Base-by-base conservation (phyloP, 2,888 invertebrate genomes). In the Fabriciana adippe region DNA sequence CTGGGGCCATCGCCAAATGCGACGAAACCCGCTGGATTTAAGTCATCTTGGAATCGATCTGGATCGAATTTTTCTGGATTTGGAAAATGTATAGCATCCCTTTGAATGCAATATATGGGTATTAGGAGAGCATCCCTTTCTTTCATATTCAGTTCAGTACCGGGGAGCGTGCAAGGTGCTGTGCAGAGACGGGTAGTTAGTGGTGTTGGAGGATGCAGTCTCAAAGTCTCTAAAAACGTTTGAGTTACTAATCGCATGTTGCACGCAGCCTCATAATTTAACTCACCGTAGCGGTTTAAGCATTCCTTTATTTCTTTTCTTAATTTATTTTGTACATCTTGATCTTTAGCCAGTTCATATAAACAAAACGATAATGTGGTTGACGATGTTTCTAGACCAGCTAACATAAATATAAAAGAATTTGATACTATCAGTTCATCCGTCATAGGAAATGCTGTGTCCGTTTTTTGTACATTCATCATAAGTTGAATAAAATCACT, bases 341-440 rank as follows among this genome's bases (percentile, higher is more conserved):
- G 78, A 71, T 88, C 82, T 79, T 87, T 90, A 15, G 92, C 89
- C 67, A 92, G 76, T 76, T 92, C 85, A 68, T 90, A 92, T 70
- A 92, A 83, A 81, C 89, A 88, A 79, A 92, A 92, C 15, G 92
- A 91, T 67, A 89, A 76, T 18, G 91, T 90, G 54, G 90, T 90
- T 31, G 92, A 82, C 14, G 92, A 87, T 8, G 92, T 88, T 75
- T 92, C 92, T 72, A 92, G 75, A 2, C 92, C 92, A n/a, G 92
- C 92, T 67, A 92, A 70, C 90, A 92, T 90, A 74, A 92, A 92
- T 85, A 92, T 92, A 76, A 92, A 92, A 62, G 92, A 92, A 79
- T 92, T 92, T 15, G 92, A 92, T 50, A 87, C 92, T 81, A 92
- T 92, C 74, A 92, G 81, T 69, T 85, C 87, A 79, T 92, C 92